Base-by-base conservation (phyloP, 2,888 invertebrate species). In the Proisotoma minuta region DNA sequence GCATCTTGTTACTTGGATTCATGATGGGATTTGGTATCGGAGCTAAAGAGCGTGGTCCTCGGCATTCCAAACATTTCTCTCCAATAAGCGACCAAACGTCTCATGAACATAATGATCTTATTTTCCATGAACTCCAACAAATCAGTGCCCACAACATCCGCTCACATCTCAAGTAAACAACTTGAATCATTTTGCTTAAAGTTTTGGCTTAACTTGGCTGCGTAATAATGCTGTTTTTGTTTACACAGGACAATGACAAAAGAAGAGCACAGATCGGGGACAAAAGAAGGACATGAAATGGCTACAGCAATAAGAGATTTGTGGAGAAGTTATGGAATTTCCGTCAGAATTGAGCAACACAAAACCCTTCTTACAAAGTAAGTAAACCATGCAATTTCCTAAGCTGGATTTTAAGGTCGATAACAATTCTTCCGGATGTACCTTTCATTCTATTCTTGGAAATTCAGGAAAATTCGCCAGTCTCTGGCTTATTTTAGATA, bases 291-390 rank as follows among this genome's bases (percentile, higher is more conserved):
- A 23, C 65, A 63, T 52, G 62, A 65, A 26, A 72, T 73, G 73
- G 72, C 71, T 20, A 69, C 63, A 53, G 73, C 72, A 1, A 67
- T 73, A 39, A 63, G 73, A 47, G 73, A 73, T 61, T 61, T 71
- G 59, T 73, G 73, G 73, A 54, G 72, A 63, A 68, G 68, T 47
- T 73, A 69, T 50, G 73, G 73, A n/a, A 57, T 73, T 22, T 72
- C 72, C 49, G 73, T 73, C 26, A 64, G 73, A 22, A 63, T 70
- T 52, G 72, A 73, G 59, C 70, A 71, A 43, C 71, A 73, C 60
- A 73, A 73, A 71, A 65, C 72, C 49, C 57, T 69, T 51, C 59
- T 73, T 52, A 73, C 73, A 68, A 73, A 63, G 71, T 72, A 62
- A 61, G 57, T 12, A n/a, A 24, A 39, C 20, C 20, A 20, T 43